Evolutionary conservation across 2,888 invertebrate genomes (phyloP).

Genomic region (Ephialtes manifestator): DNA sequence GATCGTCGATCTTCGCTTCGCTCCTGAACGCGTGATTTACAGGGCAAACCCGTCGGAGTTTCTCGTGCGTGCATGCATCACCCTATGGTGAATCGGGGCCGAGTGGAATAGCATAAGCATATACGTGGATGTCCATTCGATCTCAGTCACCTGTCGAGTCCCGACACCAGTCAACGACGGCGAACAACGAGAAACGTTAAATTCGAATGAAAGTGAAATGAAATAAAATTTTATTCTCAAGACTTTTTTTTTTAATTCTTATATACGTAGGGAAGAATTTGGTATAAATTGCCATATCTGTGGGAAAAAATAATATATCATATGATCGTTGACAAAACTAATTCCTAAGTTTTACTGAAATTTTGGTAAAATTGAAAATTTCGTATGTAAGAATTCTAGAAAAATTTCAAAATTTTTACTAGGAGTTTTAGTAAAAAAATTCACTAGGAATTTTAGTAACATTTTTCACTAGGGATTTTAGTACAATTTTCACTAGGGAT

Average conservation of each 20-base stretch:
- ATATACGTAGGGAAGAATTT: neutral
- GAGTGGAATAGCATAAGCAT: conserved; percentile 3
- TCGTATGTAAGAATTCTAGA: no score
- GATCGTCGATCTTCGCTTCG: conserved; percentile 53
- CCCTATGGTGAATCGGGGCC: conserved; percentile 34
- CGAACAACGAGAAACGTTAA: neutral
- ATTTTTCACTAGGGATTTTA: no score
- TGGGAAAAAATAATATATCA: neutral
- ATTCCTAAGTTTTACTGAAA: neutral
- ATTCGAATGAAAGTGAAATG: neutral
- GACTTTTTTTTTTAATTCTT: neutral
- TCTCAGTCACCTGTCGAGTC: conserved; percentile 16
- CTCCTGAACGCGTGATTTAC: conserved; percentile 52
- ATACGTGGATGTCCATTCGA: conserved; percentile 11
- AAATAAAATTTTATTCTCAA: neutral
- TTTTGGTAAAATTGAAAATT: no score
- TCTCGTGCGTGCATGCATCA: conserved; percentile 52
- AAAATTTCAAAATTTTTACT: no score
- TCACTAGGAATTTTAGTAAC: neutral
- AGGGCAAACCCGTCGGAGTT: conserved; percentile 39
- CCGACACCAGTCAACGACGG: neutral
- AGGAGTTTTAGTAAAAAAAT: neutral
- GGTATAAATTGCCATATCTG: neutral
- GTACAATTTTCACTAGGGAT: neutral
- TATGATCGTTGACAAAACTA: no score